These are phyloP conservation scores for Diadegma fenestrale DNA, from an alignment of 2,888 invertebrate species.

Conservation along the genomic window DNA sequence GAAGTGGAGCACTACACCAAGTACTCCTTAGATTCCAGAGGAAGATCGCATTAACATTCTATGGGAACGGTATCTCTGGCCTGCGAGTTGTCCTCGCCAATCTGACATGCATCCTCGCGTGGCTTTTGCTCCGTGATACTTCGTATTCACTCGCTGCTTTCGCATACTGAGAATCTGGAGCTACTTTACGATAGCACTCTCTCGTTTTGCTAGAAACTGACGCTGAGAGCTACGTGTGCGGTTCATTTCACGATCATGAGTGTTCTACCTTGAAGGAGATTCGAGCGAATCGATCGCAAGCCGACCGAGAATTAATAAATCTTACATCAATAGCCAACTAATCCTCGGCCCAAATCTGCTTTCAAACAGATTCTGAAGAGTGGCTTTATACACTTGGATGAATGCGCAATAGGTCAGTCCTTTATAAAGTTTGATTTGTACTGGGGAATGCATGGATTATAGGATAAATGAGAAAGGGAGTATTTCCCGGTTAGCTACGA, in stretches of 20 bases:
- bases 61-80: constrained; percentile 83
- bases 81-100: constrained; percentile 73
- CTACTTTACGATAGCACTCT: background rate
- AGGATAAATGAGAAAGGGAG: constrained; percentile 21
- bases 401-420: background rate
- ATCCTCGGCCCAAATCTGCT: background rate
- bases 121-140: constrained; percentile 69
- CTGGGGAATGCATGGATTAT: constrained; percentile 10
- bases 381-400: background rate
- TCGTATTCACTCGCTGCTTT: background rate
- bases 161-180: background rate
- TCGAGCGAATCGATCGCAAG: background rate
- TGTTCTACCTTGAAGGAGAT: background rate
- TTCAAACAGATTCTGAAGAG: background rate
- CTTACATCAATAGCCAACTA: background rate
- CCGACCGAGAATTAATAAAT: background rate
- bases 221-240: background rate
- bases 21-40: constrained; percentile 70
- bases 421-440: background rate
- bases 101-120: constrained; percentile 74
- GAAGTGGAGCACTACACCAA: constrained; percentile 63
- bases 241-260: background rate
- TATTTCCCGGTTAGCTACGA: constrained; percentile 24
- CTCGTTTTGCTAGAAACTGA: background rate
- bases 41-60: constrained; percentile 84